phyloP scores from a whole-genome alignment of 2,797 vertebrate genomes.

The Gymnothorax javanicus region DNA sequence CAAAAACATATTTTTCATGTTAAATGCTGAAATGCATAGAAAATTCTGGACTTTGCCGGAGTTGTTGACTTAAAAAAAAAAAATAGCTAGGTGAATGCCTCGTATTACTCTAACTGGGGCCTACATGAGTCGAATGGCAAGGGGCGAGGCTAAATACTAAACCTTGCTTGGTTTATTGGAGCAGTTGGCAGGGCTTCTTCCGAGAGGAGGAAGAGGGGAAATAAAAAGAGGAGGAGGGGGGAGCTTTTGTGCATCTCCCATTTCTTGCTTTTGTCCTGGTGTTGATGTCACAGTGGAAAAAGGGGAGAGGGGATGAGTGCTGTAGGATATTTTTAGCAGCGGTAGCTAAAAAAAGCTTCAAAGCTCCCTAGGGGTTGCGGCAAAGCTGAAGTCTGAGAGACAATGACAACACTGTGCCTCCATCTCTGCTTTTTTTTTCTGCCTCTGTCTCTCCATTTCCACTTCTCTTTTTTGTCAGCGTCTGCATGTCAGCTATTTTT shows the following conservation, averaged over 20 bases:
- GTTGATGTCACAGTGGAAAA: background rate
- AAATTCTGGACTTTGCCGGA: too few relatives aligned
- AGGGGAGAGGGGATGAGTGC: background rate
- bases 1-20: too few relatives aligned
- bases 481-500: background rate
- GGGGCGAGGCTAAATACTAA: constrained; percentile 2
- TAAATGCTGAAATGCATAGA: too few relatives aligned
- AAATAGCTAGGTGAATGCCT: background rate
- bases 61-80: too few relatives aligned
- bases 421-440: background rate
- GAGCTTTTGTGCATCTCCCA: background rate
- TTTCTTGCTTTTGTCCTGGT: background rate
- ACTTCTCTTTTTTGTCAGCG: background rate
- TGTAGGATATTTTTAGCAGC: constrained; percentile 10
- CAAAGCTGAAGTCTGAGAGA: constrained; percentile 9
- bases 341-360: constrained; percentile 1
- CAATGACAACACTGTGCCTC: background rate
- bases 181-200: background rate
- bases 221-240: background rate
- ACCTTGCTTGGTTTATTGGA: background rate
- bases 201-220: constrained; percentile 7
- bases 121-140: background rate
- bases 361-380: constrained; percentile 9
- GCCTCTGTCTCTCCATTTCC: background rate
- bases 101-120: background rate